A percentile compares a stretch with the other conserved stretches of the same genome.
Conservation (phyloP, 2,113 vertebrate genomes). For the Astatotilapia flaviijosephi region DNA sequence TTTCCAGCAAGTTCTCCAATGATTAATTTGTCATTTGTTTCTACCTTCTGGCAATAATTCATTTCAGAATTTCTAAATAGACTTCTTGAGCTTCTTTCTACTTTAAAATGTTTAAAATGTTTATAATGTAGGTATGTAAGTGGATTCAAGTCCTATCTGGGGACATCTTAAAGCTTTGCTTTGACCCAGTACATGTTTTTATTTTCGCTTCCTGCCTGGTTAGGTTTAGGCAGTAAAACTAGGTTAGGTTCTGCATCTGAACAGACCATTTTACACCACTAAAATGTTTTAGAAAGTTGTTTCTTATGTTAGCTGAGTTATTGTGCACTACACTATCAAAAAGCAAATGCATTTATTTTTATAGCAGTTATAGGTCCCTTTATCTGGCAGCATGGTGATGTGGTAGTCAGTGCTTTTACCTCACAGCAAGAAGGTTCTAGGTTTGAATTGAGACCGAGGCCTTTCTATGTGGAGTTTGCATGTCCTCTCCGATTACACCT, state of each 20-base stretch:
- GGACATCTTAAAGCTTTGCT: not conserved
- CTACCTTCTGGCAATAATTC: not conserved
- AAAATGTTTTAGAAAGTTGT: not conserved
- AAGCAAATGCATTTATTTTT: not conserved
- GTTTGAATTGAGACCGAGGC: not conserved
- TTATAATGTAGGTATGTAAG: not conserved
- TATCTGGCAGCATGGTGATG: fast-evolving
- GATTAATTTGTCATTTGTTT: not conserved
- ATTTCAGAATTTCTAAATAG: not conserved
- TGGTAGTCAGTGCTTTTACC: fast-evolving
- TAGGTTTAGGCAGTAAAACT: not conserved
- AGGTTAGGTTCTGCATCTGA: not conserved
- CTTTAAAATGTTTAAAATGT: not conserved
- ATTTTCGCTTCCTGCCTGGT: fast-evolving
- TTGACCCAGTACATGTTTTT: fast-evolving
- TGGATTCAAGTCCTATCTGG: not conserved
- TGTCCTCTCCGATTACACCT: fast-evolving
- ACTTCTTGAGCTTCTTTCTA: not conserved
- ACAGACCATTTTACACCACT: not conserved
- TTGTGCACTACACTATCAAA: not conserved
- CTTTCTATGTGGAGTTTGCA: not conserved
- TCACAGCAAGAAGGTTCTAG: not conserved
- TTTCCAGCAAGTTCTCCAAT: not conserved
- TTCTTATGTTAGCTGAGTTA: not conserved
- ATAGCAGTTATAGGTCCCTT: not conserved